Conservation (phyloP, 1,140 invertebrate species). For the Atta texana region DNA sequence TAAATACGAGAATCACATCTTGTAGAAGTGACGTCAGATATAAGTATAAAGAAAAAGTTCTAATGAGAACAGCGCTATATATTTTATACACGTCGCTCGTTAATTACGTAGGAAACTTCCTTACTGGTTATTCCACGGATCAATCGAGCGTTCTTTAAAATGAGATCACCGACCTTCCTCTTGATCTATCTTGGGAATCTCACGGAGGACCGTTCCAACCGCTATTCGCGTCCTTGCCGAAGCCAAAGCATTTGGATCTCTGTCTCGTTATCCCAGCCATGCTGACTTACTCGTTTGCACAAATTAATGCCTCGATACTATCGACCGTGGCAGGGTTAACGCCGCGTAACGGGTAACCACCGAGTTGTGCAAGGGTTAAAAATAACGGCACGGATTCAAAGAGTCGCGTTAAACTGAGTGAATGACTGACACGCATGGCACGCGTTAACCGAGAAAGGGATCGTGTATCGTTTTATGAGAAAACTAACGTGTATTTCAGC, state of each 20-base stretch:
- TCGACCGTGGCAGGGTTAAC: conserved; percentile 66
- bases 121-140: conserved; percentile 15
- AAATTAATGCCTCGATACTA: conserved; percentile 76
- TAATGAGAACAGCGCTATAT: conserved; percentile 35
- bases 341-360: conserved; percentile 69
- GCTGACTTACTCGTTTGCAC: conserved; percentile 66
- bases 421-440: conserved; percentile 59
- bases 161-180: conserved; percentile 43
- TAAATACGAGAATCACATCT: conserved; percentile 51
- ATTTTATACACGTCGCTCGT: conserved; percentile 35
- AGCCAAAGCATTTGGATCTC: conserved; percentile 63
- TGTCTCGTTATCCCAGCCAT: conserved; percentile 66
- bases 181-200: conserved; percentile 52
- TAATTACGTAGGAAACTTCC: conserved; percentile 16
- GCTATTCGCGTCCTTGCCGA: conserved; percentile 49
- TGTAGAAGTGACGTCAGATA: conserved; percentile 24
- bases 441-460: conserved; percentile 15
- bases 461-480: conserved; percentile 19
- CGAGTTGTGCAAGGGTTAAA: conserved; percentile 63
- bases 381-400: conserved; percentile 69
- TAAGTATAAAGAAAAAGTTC: not conserved
- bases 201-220: conserved; percentile 14
- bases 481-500: not conserved
- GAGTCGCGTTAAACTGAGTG: conserved; percentile 40
- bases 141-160: conserved; percentile 46